phyloP scores from a whole-genome alignment of 2,113 vertebrate genomes.

The Ailurus styani region DNA sequence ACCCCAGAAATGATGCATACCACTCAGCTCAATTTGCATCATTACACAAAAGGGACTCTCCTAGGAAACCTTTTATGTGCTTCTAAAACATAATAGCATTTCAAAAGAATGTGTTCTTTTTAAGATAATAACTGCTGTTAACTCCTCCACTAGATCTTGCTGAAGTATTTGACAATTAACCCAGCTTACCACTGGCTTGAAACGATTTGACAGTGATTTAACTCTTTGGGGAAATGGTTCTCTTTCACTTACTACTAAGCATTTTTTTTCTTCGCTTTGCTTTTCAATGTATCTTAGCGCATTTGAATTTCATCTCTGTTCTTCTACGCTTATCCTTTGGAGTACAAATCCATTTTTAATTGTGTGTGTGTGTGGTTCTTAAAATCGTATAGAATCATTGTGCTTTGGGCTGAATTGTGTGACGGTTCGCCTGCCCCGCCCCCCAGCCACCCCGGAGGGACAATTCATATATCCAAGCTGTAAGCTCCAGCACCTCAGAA shows the following conservation, averaged over 20 bases:
- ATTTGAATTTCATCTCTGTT: conserved; percentile 23
- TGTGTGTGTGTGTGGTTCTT: not conserved
- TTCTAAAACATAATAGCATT: conserved; percentile 68
- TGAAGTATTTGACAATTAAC: conserved; percentile 71
- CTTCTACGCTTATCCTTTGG: not conserved
- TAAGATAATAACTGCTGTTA: conserved; percentile 70
- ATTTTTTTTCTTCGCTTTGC: not conserved
- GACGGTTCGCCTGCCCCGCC: not conserved
- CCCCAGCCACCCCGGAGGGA: accelerated
- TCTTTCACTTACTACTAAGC: conserved; percentile 25
- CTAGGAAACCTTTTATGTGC: conserved; percentile 65
- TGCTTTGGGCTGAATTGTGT: not conserved
- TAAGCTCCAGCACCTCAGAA: not conserved
- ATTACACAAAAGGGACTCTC: conserved; percentile 65
- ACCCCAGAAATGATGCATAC: conserved; percentile 37
- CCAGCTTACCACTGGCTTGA: conserved; percentile 55
- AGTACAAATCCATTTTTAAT: not conserved
- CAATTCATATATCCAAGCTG: not conserved
- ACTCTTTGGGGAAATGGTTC: conserved; percentile 59
- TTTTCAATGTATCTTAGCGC: not conserved
- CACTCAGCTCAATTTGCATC: conserved; percentile 49
- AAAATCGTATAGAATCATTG: not conserved
- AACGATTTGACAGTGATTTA: conserved; percentile 62
- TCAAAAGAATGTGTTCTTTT: conserved; percentile 72
- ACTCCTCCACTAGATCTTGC: conserved; percentile 64